phyloP scores from a whole-genome alignment of 2,888 invertebrate species.

The Apomyelois bistriatella region DNA sequence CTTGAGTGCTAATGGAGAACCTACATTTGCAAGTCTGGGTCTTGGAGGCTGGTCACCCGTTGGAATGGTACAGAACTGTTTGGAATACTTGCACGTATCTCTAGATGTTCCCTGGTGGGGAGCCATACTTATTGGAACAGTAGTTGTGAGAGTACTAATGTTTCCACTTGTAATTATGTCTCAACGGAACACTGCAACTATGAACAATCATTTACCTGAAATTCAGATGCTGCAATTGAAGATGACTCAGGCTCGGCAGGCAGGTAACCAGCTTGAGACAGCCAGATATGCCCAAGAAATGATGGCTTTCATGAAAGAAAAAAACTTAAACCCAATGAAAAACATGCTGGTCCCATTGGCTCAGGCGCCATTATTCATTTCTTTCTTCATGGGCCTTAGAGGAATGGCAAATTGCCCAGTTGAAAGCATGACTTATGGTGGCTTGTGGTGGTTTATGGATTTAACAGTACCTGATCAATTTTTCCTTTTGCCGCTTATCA shows the following conservation, averaged over 20 bases:
- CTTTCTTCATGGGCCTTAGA: slow-evolving; percentile 93
- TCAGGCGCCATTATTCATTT: slow-evolving; percentile 94
- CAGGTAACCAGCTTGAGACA: slow-evolving; percentile 90
- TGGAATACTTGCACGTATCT: slow-evolving; percentile 91
- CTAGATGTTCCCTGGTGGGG: slow-evolving; percentile 96
- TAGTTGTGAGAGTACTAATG: slow-evolving; percentile 85
- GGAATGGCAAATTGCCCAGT: slow-evolving; percentile 95
- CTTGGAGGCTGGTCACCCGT: slow-evolving; percentile 91
- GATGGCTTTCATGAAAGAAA: slow-evolving; percentile 89
- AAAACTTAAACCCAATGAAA: slow-evolving; percentile 89
- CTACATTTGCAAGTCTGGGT: slow-evolving; percentile 89
- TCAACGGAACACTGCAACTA: slow-evolving; percentile 88
- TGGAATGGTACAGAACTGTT: slow-evolving; percentile 88
- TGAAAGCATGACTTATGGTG: slow-evolving; percentile 93
- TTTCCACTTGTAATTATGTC: slow-evolving; percentile 92
- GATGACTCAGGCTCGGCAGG: slow-evolving; percentile 91
- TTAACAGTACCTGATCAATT: slow-evolving; percentile 94
- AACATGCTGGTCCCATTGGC: slow-evolving; percentile 87
- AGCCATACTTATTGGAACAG: slow-evolving; percentile 89
- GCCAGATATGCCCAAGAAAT: slow-evolving; percentile 88
- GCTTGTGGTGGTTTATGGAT: slow-evolving; percentile 95
- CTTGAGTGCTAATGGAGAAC: slow-evolving; percentile 83
- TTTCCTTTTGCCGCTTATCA: slow-evolving; percentile 91
- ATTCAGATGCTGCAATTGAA: slow-evolving; percentile 89
- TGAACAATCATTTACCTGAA: slow-evolving; percentile 93